phyloP scores from a whole-genome alignment of 2,113 vertebrate species.

The Sarotherodon lohbergeri region DNA sequence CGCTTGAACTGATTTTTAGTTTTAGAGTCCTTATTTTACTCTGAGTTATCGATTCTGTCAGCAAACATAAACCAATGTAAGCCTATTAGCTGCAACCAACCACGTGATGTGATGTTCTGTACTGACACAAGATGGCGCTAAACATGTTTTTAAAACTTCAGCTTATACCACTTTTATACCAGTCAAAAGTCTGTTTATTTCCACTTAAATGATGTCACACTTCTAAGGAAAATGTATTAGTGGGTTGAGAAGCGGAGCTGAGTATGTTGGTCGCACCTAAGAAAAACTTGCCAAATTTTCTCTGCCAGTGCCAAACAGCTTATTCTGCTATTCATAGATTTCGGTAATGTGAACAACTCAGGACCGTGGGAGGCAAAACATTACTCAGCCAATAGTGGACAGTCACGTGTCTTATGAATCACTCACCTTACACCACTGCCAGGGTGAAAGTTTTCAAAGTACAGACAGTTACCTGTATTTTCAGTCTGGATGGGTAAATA shows the following conservation, averaged over 20 bases:
- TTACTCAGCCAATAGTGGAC: no score
- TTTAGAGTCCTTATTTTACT: neutral
- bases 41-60: neutral
- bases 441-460: no score
- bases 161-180: neutral
- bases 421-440: no score
- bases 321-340: neutral
- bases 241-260: neutral
- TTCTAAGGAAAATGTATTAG: neutral
- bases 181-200: neutral
- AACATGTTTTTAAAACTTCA: neutral
- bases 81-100: neutral
- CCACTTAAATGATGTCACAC: neutral
- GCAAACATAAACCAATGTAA: neutral
- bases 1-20: no score
- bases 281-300: neutral
- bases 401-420: no score
- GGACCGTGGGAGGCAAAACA: neutral
- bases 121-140: neutral
- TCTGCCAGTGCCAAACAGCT: neutral
- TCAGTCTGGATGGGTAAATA: neutral
- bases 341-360: neutral
- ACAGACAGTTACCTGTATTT: no score
- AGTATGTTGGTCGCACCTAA: neutral
- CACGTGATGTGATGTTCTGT: neutral